phyloP scores from a whole-genome alignment of 2,888 invertebrate species.

The Rugalucina vietnamica region DNA sequence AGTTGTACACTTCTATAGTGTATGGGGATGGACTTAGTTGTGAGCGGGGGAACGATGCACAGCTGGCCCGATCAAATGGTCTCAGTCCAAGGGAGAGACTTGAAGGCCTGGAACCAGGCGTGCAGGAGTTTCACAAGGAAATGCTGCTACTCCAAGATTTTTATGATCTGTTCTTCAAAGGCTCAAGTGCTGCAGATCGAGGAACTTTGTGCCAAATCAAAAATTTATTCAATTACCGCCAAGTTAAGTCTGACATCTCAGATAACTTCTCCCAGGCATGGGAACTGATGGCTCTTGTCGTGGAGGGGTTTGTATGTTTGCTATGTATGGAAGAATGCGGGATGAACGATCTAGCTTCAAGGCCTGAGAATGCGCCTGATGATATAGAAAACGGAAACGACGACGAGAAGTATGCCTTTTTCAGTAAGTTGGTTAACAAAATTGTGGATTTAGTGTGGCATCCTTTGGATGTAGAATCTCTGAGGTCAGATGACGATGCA shows the following conservation, averaged over 20 bases:
- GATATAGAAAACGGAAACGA: background rate
- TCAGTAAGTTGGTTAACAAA: constrained; percentile 6
- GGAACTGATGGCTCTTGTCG: constrained; percentile 48
- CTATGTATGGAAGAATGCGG: background rate
- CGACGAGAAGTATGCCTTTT: constrained; percentile 1
- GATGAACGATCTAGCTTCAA: background rate
- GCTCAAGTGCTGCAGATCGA: constrained; percentile 28
- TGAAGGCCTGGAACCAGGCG: constrained; percentile 50
- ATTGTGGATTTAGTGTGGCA: constrained; percentile 32
- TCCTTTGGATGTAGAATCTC: constrained; percentile 14
- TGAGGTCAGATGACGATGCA: background rate
- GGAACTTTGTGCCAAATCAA: constrained; percentile 43
- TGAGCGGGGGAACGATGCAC: constrained; percentile 49
- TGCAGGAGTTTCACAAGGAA: constrained; percentile 60
- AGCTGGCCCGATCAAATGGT: constrained; percentile 39
- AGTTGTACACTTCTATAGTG: constrained; percentile 33
- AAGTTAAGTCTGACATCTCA: constrained; percentile 47
- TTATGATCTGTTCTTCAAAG: constrained; percentile 49
- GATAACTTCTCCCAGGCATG: constrained; percentile 59
- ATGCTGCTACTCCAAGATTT: constrained; percentile 55
- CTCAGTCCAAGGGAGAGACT: constrained; percentile 38
- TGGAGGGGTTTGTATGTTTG: constrained; percentile 28
- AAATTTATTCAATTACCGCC: constrained; percentile 48
- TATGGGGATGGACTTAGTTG: constrained; percentile 49
- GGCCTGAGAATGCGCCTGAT: constrained; percentile 28